Evolutionary conservation across 2,113 vertebrate genomes (phyloP), one percentile per base, ranked within the genome.

Genomic region (Rhipidura dahli): DNA sequence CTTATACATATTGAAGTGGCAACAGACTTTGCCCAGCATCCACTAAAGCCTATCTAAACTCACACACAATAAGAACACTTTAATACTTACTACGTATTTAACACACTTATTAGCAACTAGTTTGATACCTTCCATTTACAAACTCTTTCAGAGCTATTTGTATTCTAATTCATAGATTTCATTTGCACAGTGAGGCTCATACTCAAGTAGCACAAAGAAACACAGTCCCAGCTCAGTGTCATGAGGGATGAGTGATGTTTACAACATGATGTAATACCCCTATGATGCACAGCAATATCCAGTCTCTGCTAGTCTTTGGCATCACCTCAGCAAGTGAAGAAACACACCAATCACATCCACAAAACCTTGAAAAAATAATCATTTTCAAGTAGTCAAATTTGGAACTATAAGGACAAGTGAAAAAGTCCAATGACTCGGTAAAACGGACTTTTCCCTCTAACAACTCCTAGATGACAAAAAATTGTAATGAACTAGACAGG

Each of bases 201-300:
- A 9, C 12, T 82, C 50, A 56, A 44, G 37, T 2, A 76, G 21
- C 11, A 50, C 1, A 83, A 65, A 72, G 5, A 53, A 63, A 51
- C 1, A 1, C 16, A 33, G 23, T 22, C 54, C 61, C 37, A 77
- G 35, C 9, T 57, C 7, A 12, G n/a, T 6, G 16, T 31, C 68
- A 33, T 3, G 7, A 71, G 16, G 50, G 9, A 71, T 17, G 28
- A 30, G 15, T 14, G 42, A 27, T 31, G 40, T 23, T 88, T 37
- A 30, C 39, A 77, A 42, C 15, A 63, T 0, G 0, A 80, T 7
- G 13, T 17, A 69, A 45, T 26, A 30, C 4, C 33, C 8, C 31
- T 27, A 27, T 27, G 27, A 64, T 9, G 6, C 2, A 1, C 42
- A 61, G n/a, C 18, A 83, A 72, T 13, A 83, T 6, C 14, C 39